phyloP scores from a whole-genome alignment of 2,113 vertebrate species.

The Pluvianellus socialis region DNA sequence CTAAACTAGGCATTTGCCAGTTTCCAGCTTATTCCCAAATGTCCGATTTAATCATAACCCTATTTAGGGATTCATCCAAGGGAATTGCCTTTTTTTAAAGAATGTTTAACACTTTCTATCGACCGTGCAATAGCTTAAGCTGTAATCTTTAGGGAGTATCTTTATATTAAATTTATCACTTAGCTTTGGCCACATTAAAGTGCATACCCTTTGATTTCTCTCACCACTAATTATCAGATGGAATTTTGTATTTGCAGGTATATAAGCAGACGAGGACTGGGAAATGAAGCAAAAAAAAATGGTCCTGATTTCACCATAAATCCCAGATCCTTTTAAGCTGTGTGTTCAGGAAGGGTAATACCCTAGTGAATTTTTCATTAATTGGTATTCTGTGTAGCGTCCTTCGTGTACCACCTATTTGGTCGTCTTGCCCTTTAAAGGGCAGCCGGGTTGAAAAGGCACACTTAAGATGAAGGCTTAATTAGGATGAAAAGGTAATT shows the following conservation, averaged over 20 bases:
- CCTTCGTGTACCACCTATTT: background rate
- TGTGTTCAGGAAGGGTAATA: background rate
- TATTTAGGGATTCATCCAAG: constrained; percentile 27
- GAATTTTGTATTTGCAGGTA: background rate
- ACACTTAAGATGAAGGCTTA: background rate
- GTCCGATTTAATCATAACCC: constrained; percentile 47
- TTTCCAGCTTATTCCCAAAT: constrained; percentile 43
- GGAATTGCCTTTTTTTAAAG: background rate
- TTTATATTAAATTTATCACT: background rate
- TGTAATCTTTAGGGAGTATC: background rate
- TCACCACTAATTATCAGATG: background rate
- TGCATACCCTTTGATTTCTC: background rate
- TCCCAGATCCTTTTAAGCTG: background rate
- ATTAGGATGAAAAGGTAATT: background rate
- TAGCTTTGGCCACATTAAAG: background rate
- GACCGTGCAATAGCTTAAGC: background rate
- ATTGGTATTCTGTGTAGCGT: background rate
- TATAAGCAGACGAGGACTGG: background rate
- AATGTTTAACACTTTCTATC: constrained; percentile 2
- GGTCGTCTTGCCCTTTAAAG: background rate
- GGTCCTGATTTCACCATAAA: background rate
- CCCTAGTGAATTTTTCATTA: constrained; percentile 20
- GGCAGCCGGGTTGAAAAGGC: background rate
- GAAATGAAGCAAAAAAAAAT: background rate
- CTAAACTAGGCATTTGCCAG: background rate